Evolutionary conservation across 2,888 invertebrate species (phyloP).

Genomic region (Pristionchus exspectatus): DNA sequence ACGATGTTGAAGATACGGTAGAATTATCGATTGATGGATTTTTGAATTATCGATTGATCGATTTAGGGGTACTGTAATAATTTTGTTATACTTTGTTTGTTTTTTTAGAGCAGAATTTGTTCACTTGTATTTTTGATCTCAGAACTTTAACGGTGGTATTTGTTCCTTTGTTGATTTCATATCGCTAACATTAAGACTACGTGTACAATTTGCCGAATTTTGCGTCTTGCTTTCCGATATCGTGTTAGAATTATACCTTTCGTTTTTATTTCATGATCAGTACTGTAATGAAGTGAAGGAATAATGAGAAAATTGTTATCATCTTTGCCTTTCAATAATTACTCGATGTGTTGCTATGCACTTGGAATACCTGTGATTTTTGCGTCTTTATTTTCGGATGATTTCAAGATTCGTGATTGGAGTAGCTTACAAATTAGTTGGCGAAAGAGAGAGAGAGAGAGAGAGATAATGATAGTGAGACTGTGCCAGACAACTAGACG

Average conservation of each 20-base stretch:
- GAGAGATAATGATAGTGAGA: conserved; percentile 34
- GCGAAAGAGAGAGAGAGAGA: conserved; percentile 14
- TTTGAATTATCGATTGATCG: background rate
- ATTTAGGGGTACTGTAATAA: background rate
- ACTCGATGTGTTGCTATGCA: background rate
- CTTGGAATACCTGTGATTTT: background rate
- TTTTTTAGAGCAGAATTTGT: too few relatives aligned
- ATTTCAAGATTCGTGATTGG: background rate
- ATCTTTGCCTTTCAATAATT: background rate
- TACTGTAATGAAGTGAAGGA: too few relatives aligned
- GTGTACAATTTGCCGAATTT: too few relatives aligned
- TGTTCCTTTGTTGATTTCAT: too few relatives aligned
- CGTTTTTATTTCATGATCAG: too few relatives aligned
- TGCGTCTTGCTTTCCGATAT: too few relatives aligned
- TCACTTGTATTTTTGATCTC: too few relatives aligned
- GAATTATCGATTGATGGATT: background rate
- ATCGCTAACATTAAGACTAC: too few relatives aligned
- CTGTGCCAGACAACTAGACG: background rate
- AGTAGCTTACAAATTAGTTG: background rate
- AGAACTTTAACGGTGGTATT: too few relatives aligned
- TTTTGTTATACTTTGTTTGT: too few relatives aligned
- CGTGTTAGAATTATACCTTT: too few relatives aligned
- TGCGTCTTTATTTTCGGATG: background rate
- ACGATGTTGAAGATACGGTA: conserved; percentile 42
- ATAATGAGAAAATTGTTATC: too few relatives aligned